Evolutionary conservation across 2,797 vertebrate genomes (phyloP), one percentile per base, ranked within the genome.

Genomic region (Bucorvus abyssinicus): DNA sequence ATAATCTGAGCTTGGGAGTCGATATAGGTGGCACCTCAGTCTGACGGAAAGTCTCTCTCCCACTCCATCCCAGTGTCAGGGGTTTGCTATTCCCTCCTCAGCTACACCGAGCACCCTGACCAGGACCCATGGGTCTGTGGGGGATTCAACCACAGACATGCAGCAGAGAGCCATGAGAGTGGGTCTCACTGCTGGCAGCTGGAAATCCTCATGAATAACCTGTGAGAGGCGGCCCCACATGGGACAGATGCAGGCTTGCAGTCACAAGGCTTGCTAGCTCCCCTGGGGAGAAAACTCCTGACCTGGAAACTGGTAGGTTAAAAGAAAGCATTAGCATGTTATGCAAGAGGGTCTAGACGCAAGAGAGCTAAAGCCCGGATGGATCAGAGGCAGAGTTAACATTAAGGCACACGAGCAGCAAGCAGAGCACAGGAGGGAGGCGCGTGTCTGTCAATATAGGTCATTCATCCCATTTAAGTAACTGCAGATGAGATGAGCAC

Each of bases 301-400:
- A 94, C 92, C 92, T 84, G 95, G 89, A 94, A 95, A 96, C 84
- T 44, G 84, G 78, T 32, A 84, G 88, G 89, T 86, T 86, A 83
- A 89, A 94, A 88, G 75, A 63, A 86, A 89, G 22, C 27, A 81
- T 89, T 71, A 78, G 53, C 30, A 81, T 73, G 10, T 92, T 94
- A 89, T 8, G 57, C 68, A 96, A 95, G 84, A 84, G 26, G 63
- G n/a, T 84, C 65, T 45, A 53, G 90, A 59, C 0, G 0, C 59
- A 38, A 68, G 68, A 77, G 71, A 70, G 50, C 13, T 45, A 27
- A 79, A 94, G 52, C 32, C 8, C 0, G 1, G 23, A 2, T 23
- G 52, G 61, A 82, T 69, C 23, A 44, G 90, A 90, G 34, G 67
- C 67, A 78, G 67, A 45, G 44, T 3, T 23, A 89, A 36, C 63